Evolutionary conservation across 1,140 invertebrate species (phyloP).

Genomic region (Halictus rubicundus): DNA sequence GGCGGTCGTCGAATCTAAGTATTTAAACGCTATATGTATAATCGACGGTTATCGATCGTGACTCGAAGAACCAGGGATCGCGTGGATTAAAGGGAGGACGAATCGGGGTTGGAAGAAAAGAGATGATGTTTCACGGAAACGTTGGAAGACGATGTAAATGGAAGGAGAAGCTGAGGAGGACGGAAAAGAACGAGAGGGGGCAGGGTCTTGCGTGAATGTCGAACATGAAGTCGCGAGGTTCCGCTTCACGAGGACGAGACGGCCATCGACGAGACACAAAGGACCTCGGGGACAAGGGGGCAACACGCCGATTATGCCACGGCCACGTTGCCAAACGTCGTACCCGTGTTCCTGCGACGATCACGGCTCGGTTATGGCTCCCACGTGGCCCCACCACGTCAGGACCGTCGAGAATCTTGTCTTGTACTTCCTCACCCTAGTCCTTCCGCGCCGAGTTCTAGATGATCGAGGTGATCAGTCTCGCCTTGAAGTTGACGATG

Average conservation of each 20-base stretch:
- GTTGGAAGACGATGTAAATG: constrained; percentile 14
- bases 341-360: constrained; percentile 73
- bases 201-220: neutral
- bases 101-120: neutral
- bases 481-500: constrained; percentile 94
- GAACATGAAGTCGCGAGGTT: constrained; percentile 33
- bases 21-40: neutral
- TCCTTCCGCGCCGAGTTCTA: constrained; percentile 76
- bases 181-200: constrained; percentile 19
- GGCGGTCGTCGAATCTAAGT: constrained; percentile 17
- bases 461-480: constrained; percentile 92
- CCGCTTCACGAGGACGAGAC: constrained; percentile 49
- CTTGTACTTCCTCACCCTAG: constrained; percentile 45
- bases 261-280: constrained; percentile 49
- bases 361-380: constrained; percentile 44
- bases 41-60: neutral
- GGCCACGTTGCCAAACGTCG: constrained; percentile 70
- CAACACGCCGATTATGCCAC: constrained; percentile 59
- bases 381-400: constrained; percentile 27
- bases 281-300: constrained; percentile 78
- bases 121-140: neutral
- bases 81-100: neutral
- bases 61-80: neutral
- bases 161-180: constrained; percentile 9
- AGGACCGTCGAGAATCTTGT: constrained; percentile 43